Percentiles rank a stretch among this genome's conserved stretches.
Conservation (phyloP, 2,113 vertebrate genomes). For the Polypterus bichir region DNA sequence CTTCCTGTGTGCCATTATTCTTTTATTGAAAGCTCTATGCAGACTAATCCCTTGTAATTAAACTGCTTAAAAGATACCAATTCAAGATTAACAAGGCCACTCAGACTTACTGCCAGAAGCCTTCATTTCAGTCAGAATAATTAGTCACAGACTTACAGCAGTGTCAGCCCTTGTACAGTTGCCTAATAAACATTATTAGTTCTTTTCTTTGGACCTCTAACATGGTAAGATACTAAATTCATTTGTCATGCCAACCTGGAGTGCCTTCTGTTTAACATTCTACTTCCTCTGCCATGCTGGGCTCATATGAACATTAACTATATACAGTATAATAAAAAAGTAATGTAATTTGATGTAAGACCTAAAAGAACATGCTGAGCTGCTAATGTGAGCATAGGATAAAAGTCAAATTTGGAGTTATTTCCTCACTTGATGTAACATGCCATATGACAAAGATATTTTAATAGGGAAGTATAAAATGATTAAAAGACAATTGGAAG, state of each 20-base stretch:
- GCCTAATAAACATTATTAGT: slow-evolving; percentile 1
- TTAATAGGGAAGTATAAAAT: too few relatives aligned
- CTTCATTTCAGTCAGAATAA: slow-evolving; percentile 16
- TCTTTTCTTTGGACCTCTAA: neutral
- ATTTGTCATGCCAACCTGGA: neutral
- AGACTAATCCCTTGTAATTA: slow-evolving; percentile 36
- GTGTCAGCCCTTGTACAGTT: neutral
- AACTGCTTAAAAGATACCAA: slow-evolving; percentile 31
- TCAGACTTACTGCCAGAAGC: slow-evolving; percentile 24
- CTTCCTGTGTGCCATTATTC: slow-evolving; percentile 28
- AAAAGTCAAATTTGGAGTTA: too few relatives aligned
- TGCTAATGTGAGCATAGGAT: too few relatives aligned
- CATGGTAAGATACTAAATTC: neutral
- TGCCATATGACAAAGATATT: too few relatives aligned
- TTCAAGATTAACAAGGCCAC: slow-evolving; percentile 22
- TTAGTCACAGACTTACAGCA: slow-evolving; percentile 10
- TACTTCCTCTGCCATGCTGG: neutral
- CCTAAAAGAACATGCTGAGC: too few relatives aligned
- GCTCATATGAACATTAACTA: too few relatives aligned
- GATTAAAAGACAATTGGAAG: too few relatives aligned
- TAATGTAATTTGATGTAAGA: too few relatives aligned
- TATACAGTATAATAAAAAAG: too few relatives aligned
- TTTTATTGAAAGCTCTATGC: slow-evolving; percentile 22
- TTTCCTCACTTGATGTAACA: too few relatives aligned
- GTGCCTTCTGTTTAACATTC: neutral